Percentiles rank a stretch among this genome's conserved stretches.
Conservation (phyloP, 2,113 vertebrate species). For the Charina bottae region DNA sequence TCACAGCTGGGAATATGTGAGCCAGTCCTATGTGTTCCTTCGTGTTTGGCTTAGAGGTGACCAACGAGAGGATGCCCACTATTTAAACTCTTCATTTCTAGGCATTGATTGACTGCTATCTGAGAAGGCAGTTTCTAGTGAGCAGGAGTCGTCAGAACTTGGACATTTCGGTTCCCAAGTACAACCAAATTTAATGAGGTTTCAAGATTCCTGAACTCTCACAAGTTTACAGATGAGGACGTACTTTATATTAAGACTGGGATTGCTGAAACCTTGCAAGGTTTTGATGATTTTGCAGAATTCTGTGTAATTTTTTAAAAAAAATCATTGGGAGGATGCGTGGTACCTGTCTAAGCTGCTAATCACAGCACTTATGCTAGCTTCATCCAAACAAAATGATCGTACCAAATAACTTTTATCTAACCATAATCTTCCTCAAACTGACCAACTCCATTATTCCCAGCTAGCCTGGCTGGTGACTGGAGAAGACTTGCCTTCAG, state of each 20-base stretch:
- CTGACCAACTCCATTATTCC: neutral
- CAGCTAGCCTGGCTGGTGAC: neutral
- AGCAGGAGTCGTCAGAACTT: neutral
- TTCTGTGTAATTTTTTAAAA: neutral
- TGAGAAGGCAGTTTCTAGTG: neutral
- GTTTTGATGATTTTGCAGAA: neutral
- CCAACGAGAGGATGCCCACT: neutral
- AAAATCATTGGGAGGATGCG: neutral
- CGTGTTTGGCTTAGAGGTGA: neutral
- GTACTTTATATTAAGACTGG: neutral
- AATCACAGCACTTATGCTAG: neutral
- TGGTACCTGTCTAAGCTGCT: neutral
- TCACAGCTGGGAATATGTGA: neutral
- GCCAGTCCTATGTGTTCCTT: neutral
- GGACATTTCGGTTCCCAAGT: neutral
- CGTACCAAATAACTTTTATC: neutral
- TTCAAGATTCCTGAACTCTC: neutral
- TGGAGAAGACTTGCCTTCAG: neutral
- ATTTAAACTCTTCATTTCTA: neutral
- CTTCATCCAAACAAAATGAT: neutral
- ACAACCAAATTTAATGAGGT: neutral
- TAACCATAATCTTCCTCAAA: neutral
- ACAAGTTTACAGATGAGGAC: neutral
- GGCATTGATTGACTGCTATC: neutral
- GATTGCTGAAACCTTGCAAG: neutral